Base-by-base conservation (phyloP, 1,140 invertebrate genomes). In the Trichonephila clavata region DNA sequence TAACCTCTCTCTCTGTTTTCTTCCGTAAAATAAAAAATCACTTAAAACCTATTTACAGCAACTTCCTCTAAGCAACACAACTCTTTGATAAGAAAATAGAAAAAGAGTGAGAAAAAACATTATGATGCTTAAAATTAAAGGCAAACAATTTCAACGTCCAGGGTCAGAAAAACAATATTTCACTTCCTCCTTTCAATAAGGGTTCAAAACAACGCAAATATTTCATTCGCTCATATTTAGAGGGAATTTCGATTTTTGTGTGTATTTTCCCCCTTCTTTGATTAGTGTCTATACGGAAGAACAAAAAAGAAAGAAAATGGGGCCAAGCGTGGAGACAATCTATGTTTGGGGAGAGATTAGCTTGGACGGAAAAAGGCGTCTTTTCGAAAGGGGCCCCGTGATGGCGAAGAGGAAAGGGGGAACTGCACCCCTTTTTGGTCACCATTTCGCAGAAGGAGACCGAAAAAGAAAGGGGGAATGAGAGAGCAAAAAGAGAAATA, bases 301-400 rank as follows among this genome's bases (percentile, higher is more conserved):
- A 50, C 86, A 65, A 43, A 60, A 65, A 39, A 21, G 32, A 63
- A 87, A 65, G 21, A 43, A 89, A 32, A 65, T 63, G 13, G 32
- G 4, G 27, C 71, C 20, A 63, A 63, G n/a, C 86, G 20, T 13
- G 86, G 43, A n/a, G 65, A 89, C 87, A 89, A 89, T 89, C 87
- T 89, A 89, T 89, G 89, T 90, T 90, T 81, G 71, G 89, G 89
- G 24, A 90, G 71, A 90, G 89, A 90, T 90, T 90, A 90, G 16
- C 50, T 59, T 20, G 65, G 50, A 80, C 83, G 57, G 83, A 84
- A 77, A 39, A 60, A 77, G 87, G 32, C 65, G 32, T 50, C 32
- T 71, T 24, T 39, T 61, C n/a, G 60, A 21, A 18, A 16, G 81
- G 71, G 43, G 8, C 81, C 81, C 43, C 20, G 18, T 5, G 43